These are phyloP conservation scores for Poeciliopsis occidentalis DNA, from an alignment of 2,113 vertebrate genomes.

Conservation along the genomic window DNA sequence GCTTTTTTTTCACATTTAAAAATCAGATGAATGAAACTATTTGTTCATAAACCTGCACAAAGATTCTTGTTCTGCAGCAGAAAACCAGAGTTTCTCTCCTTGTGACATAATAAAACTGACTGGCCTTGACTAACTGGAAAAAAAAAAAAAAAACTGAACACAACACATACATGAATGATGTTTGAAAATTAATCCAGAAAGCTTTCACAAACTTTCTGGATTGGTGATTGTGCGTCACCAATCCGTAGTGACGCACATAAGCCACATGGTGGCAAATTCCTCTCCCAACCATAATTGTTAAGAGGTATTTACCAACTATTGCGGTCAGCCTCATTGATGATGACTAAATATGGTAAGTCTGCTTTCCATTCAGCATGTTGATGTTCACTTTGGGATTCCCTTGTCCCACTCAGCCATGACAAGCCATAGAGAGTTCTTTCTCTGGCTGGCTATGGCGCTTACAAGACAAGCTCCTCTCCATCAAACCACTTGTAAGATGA, in stretches of 20 bases:
- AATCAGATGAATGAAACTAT: neutral
- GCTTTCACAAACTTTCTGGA: conserved; percentile 39
- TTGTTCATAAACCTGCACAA: conserved; percentile 4
- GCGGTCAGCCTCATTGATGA: neutral
- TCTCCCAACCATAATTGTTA: neutral
- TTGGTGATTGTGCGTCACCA: too few species aligned
- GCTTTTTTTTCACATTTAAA: neutral
- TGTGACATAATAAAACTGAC: conserved; percentile 8
- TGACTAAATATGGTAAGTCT: neutral
- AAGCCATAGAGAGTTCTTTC: conserved; percentile 11
- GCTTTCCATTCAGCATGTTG: neutral
- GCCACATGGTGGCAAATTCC: neutral
- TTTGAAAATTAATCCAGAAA: conserved; percentile 40
- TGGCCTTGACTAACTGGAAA: neutral
- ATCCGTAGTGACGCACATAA: neutral
- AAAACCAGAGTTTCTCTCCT: conserved; percentile 7
- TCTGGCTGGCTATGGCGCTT: conserved; percentile 1
- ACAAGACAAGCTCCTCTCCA: conserved; percentile 12
- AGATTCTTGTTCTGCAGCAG: neutral
- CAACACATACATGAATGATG: conserved; percentile 48
- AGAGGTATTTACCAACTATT: neutral
- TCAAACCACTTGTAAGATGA: conserved; percentile 16
- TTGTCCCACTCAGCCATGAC: neutral
- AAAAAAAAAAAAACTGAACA: conserved; percentile 8
- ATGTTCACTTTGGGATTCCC: neutral